Evolutionary conservation across 2,888 invertebrate genomes (phyloP).

Genomic region (Osedax frankpressi): DNA sequence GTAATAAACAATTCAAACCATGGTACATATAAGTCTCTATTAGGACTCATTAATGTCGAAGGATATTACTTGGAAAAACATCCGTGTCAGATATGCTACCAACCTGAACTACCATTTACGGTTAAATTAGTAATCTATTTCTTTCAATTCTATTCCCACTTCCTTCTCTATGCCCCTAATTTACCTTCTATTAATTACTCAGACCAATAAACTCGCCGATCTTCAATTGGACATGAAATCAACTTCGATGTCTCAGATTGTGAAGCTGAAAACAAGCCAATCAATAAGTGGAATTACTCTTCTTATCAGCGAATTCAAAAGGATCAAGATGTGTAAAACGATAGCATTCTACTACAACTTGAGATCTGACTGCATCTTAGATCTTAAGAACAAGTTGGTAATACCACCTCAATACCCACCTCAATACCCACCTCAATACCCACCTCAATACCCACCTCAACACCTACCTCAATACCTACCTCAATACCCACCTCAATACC

Average conservation of each 20-base stretch:
- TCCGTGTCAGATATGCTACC: constrained; percentile 92
- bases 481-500: no score
- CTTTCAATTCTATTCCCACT: no score
- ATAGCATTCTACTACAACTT: constrained; percentile 92
- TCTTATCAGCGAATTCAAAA: constrained; percentile 82
- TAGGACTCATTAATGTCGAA: constrained; percentile 85
- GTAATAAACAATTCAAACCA: no score
- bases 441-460: no score
- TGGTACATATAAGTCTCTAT: no score
- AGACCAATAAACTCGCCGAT: constrained; percentile 74
- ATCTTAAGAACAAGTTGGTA: constrained; percentile 80
- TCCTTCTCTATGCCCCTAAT: no score
- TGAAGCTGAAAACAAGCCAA: constrained; percentile 85
- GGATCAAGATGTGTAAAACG: constrained; percentile 79
- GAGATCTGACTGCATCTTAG: no score
- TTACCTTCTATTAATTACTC: constrained; percentile 17
- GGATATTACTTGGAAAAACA: constrained; percentile 92
- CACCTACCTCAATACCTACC: no score
- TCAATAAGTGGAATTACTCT: constrained; percentile 85
- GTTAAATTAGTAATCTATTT: no score
- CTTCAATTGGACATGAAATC: constrained; percentile 93
- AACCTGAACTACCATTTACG: constrained; percentile 70
- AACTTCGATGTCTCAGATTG: constrained; percentile 92
- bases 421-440: no score
- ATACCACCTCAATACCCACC: no score